Evolutionary conservation across 1,140 invertebrate genomes (phyloP), one percentile per base, ranked within the genome.

Genomic region (Akabosia matsudoensis): DNA sequence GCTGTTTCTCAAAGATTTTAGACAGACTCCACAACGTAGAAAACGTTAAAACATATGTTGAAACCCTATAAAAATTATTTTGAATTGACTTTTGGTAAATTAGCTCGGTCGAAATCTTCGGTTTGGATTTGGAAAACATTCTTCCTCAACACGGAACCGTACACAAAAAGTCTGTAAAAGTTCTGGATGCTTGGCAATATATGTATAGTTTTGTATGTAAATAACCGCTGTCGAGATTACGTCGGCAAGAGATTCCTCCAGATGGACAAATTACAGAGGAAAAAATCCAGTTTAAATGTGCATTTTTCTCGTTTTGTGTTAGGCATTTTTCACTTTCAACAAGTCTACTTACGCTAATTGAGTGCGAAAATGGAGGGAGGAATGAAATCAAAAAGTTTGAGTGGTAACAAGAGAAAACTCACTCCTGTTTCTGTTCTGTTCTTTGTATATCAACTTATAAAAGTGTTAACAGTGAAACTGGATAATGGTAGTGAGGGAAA

Each of bases 261-360:
- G 54, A 56, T 56, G 54, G 10, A 56, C 10, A 56, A 56, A 56
- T 16, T 56, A 16, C 54, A n/a, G 37, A 4, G 22, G 24, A 56
- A 56, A 56, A 56, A 56, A 56, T 3, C 54, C 7, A 56, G 37
- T 45, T 10, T 10, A 45, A 45, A 22, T 10, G 54, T 56, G 24
- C 24, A 4, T 56, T 22, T 56, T 56, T 45, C 37, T 45, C 37
- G 7, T 45, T 45, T 7, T 45, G 7, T 18, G 18, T 61, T 10
- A 67, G 28, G 61, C 24, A 67, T 67, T 67, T 67, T 67, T 31
- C 24, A 67, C 61, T 67, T 31, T 67, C 61, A 67, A 67, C 30
- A 67, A 67, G 61, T 67, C 61, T 30, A 67, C 61, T 67, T 67
- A 67, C 26, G 28, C 61, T 67, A 67, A 67, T 67, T 67, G 61